phyloP scores from a whole-genome alignment of 2,797 vertebrate genomes.

The Anguilla anguilla region DNA sequence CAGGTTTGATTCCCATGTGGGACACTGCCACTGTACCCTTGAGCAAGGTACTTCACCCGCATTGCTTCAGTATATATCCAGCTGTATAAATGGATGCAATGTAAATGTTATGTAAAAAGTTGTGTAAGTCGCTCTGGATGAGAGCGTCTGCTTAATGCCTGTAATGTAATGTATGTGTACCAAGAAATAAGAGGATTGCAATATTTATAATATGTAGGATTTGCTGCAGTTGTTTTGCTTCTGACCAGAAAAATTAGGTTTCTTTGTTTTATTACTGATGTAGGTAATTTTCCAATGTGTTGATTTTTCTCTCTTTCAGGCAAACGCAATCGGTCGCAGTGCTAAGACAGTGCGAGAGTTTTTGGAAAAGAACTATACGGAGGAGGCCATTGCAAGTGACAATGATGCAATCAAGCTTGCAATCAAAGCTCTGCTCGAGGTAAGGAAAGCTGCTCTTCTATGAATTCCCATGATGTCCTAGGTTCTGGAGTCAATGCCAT shows the following conservation, averaged over 20 bases:
- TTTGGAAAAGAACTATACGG: constrained; percentile 85
- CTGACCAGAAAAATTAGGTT: background rate
- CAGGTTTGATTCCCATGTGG: too few species aligned
- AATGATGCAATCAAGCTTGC: constrained; percentile 79
- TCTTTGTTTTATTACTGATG: background rate
- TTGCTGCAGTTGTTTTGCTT: background rate
- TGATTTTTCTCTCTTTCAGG: constrained; percentile 13
- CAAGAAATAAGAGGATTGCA: background rate
- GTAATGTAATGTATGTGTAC: background rate
- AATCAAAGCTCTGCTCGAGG: constrained; percentile 83
- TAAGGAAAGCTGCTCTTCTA: constrained; percentile 55
- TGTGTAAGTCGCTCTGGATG: too few species aligned
- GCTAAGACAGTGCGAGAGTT: constrained; percentile 83
- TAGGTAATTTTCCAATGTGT: background rate
- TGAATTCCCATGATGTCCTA: background rate
- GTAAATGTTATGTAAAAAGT: too few species aligned
- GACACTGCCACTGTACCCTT: too few species aligned
- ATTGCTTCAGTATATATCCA: too few species aligned
- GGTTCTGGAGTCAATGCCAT: background rate
- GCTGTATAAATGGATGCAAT: too few species aligned
- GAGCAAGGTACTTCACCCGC: too few species aligned
- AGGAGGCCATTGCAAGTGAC: constrained; percentile 72
- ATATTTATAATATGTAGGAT: background rate
- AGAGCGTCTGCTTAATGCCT: background rate
- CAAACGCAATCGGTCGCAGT: constrained; percentile 78